Evolutionary conservation across 2,113 vertebrate species (phyloP).

Genomic region (Daboia siamensis): DNA sequence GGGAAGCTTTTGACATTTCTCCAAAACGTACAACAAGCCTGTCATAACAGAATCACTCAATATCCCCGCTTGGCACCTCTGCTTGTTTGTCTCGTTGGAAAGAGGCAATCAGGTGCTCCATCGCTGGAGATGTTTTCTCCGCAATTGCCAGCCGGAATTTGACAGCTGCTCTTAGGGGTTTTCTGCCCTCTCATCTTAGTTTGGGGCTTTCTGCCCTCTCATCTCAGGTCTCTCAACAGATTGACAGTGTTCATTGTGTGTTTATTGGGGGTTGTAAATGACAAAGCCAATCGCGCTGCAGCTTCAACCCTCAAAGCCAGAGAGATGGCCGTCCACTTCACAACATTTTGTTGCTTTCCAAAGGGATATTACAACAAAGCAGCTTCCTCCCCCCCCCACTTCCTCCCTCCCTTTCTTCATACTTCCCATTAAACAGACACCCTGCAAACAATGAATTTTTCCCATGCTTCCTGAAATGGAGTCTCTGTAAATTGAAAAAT

Average conservation of each 20-base stretch:
- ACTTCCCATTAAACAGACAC: background rate
- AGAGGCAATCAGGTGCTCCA: background rate
- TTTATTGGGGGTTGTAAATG: background rate
- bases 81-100: background rate
- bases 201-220: background rate
- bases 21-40: background rate
- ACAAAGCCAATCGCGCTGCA: background rate
- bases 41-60: conserved; percentile 14
- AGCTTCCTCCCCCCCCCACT: background rate
- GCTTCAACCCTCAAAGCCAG: background rate
- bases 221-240: background rate
- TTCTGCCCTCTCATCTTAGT: background rate
- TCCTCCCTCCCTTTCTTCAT: background rate
- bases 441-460: background rate
- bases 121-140: no score
- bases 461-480: background rate
- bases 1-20: conserved; percentile 16
- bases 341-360: background rate
- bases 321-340: background rate
- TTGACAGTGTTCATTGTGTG: background rate
- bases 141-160: background rate
- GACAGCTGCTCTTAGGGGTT: background rate
- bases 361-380: background rate
- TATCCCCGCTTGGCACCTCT: background rate
- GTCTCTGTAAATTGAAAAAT: background rate